These are phyloP conservation scores for Eupithecia inturbata DNA, from an alignment of 2,888 invertebrate species.

Conservation along the genomic window DNA sequence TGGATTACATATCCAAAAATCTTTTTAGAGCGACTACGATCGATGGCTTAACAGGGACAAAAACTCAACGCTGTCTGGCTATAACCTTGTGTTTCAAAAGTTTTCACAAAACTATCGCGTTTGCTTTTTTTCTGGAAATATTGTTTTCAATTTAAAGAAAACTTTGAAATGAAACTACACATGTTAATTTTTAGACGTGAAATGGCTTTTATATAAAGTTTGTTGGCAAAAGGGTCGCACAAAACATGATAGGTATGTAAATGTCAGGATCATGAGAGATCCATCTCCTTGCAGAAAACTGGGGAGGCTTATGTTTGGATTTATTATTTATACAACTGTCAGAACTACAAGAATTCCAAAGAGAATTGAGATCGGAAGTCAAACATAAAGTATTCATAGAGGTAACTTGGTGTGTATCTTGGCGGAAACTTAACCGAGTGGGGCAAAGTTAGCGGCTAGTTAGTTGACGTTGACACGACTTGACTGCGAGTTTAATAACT, in stretches of 20 bases:
- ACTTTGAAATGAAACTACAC: background rate
- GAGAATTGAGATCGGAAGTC: constrained; percentile 23
- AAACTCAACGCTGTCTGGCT: background rate
- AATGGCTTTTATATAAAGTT: background rate
- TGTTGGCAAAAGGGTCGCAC: background rate
- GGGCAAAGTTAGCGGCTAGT: constrained; percentile 11
- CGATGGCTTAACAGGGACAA: background rate
- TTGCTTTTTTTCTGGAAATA: constrained; percentile 5
- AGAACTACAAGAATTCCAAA: constrained; percentile 14
- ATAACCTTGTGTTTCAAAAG: constrained; percentile 5
- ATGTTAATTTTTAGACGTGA: background rate
- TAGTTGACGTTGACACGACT: constrained; percentile 10
- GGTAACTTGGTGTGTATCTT: constrained; percentile 24
- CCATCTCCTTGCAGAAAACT: background rate
- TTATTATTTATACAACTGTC: constrained; percentile 12
- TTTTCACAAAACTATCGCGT: background rate
- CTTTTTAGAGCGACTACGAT: background rate
- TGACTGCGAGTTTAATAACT: constrained; percentile 10
- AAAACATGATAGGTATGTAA: background rate
- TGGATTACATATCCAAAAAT: background rate
- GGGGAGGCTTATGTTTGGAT: background rate
- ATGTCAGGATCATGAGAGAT: background rate
- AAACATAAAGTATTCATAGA: constrained; percentile 30
- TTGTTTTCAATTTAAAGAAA: constrained; percentile 2
- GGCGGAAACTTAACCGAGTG: constrained; percentile 12